phyloP scores from a whole-genome alignment of 2,888 invertebrate species.

The Arge pagana region DNA sequence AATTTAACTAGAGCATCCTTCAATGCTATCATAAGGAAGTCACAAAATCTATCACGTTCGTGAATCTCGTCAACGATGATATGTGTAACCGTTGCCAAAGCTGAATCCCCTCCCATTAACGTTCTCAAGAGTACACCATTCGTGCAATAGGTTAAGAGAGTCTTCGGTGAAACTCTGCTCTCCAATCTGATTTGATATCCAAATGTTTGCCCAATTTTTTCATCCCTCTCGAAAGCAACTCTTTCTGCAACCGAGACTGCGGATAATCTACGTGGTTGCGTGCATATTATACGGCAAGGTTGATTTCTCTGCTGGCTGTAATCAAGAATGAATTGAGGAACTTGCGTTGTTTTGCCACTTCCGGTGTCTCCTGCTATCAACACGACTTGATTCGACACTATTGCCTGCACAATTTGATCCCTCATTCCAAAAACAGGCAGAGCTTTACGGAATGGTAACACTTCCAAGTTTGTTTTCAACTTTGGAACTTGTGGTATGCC shows the following conservation, averaged over 20 bases:
- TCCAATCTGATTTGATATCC: slow-evolving; percentile 93
- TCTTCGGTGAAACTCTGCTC: slow-evolving; percentile 78
- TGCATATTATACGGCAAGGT: slow-evolving; percentile 85
- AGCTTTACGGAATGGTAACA: slow-evolving; percentile 65
- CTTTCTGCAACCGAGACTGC: slow-evolving; percentile 89
- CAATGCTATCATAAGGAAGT: slow-evolving; percentile 87
- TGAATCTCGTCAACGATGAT: slow-evolving; percentile 94
- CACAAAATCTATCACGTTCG: slow-evolving; percentile 90
- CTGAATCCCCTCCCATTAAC: slow-evolving; percentile 78
- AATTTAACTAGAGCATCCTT: slow-evolving; percentile 73
- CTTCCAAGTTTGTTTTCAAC: slow-evolving; percentile 61
- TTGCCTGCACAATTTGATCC: slow-evolving; percentile 68
- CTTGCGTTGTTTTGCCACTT: slow-evolving; percentile 93
- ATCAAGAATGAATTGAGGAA: slow-evolving; percentile 91
- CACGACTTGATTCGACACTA: slow-evolving; percentile 62
- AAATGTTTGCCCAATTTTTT: slow-evolving; percentile 70
- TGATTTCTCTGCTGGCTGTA: slow-evolving; percentile 66
- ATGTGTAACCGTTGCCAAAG: slow-evolving; percentile 79
- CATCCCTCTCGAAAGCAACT: slow-evolving; percentile 76
- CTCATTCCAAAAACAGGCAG: slow-evolving; percentile 73
- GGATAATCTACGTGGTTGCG: slow-evolving; percentile 90
- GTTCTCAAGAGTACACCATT: slow-evolving; percentile 87
- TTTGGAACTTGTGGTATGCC: slow-evolving; percentile 70
- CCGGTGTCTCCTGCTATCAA: slow-evolving; percentile 86
- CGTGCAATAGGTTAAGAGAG: slow-evolving; percentile 89